phyloP scores from a whole-genome alignment of 2,888 invertebrate species.

The Pardosa pseudoannulata region DNA sequence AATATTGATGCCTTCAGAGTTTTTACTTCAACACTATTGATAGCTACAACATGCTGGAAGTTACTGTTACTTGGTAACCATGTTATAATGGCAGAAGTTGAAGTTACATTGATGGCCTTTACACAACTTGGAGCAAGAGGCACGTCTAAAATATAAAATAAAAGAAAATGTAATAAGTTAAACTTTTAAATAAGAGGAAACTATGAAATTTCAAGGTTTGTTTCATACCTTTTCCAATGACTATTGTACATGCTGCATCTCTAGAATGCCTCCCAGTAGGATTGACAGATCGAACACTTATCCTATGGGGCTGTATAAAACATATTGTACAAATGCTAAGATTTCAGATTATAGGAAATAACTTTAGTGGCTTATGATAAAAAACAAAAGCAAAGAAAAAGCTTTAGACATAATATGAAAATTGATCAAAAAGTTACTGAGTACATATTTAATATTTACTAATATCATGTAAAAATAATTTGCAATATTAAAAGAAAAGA shows the following conservation, averaged over 20 bases:
- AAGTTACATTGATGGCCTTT: constrained; percentile 92
- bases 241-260: constrained; percentile 98
- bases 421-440: too few relatives aligned
- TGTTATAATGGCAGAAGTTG: constrained; percentile 93
- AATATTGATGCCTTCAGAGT: constrained; percentile 95
- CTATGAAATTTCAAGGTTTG: too few relatives aligned
- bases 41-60: constrained; percentile 97
- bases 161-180: too few relatives aligned
- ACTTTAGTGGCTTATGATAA: too few relatives aligned
- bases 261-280: constrained; percentile 93
- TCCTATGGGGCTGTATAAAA: constrained; percentile 95
- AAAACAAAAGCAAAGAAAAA: too few relatives aligned
- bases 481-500: too few relatives aligned
- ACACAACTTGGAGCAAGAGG: constrained; percentile 96
- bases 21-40: constrained; percentile 97
- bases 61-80: constrained; percentile 99
- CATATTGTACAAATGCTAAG: too few relatives aligned
- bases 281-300: constrained; percentile 97
- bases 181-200: too few relatives aligned
- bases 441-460: too few relatives aligned
- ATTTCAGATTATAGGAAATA: too few relatives aligned
- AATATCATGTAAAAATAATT: too few relatives aligned
- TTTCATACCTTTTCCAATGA: constrained; percentile 87
- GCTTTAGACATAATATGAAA: too few relatives aligned
- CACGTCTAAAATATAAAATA: constrained; percentile 83